These are phyloP conservation scores for Synchiropus splendidus DNA, from an alignment of 2,113 vertebrate genomes.

Conservation along the genomic window DNA sequence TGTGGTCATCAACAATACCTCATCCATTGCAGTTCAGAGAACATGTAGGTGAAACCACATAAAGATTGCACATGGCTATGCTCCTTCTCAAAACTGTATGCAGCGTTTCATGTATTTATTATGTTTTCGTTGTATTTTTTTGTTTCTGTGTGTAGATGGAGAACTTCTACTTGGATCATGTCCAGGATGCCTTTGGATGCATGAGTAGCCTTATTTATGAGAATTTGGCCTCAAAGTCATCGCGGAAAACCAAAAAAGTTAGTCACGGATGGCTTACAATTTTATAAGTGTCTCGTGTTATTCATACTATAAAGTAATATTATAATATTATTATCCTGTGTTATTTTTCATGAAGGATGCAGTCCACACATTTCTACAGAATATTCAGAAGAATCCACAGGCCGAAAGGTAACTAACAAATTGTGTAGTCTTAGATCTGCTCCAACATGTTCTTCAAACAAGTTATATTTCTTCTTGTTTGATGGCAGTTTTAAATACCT, in stretches of 20 bases:
- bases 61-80: not conserved
- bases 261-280: not conserved
- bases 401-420: no score
- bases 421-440: conserved; percentile 8
- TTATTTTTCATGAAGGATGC: no score
- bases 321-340: no score
- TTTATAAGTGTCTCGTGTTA: no score
- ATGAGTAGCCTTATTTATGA: conserved; percentile 62
- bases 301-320: no score
- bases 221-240: conserved; percentile 43
- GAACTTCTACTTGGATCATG: conserved; percentile 66
- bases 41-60: conserved; percentile 48
- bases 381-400: no score
- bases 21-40: conserved; percentile 46
- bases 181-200: conserved; percentile 64
- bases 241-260: conserved; percentile 4
- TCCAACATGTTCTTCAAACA: conserved; percentile 3
- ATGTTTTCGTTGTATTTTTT: not conserved
- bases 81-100: not conserved
- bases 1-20: conserved; percentile 1
- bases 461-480: conserved; percentile 30
- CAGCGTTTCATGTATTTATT: not conserved
- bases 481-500: conserved; percentile 37
- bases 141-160: conserved; percentile 59
- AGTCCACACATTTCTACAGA: no score